These are phyloP conservation scores for Strix uralensis DNA, from an alignment of 2,113 vertebrate species.

Conservation along the genomic window DNA sequence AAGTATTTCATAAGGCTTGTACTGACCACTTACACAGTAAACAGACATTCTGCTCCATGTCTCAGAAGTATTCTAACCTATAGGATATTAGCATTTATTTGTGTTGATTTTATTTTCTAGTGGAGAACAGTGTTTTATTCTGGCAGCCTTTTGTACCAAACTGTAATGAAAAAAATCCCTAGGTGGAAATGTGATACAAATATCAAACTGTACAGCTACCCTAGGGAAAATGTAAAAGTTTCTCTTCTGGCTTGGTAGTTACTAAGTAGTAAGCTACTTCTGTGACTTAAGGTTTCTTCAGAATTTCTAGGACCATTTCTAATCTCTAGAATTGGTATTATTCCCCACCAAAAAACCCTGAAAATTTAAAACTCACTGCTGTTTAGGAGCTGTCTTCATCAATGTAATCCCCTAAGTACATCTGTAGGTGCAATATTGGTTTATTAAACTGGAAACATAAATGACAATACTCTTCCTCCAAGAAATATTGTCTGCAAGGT, in stretches of 20 bases:
- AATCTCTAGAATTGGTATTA: not conserved
- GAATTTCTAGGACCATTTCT: not conserved
- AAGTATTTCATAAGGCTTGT: not conserved
- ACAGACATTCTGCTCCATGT: not conserved
- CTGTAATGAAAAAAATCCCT: not conserved
- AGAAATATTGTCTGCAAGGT: not conserved
- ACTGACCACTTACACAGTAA: not conserved
- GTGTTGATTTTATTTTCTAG: not conserved
- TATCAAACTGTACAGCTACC: not conserved
- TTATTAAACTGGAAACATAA: not conserved
- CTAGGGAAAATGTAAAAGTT: not conserved
- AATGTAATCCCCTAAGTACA: not conserved
- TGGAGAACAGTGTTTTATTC: not conserved
- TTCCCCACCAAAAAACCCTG: fast-evolving
- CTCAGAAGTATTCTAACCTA: not conserved
- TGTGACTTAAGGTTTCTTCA: not conserved
- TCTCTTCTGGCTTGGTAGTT: not conserved
- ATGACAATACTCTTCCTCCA: not conserved
- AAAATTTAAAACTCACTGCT: not conserved
- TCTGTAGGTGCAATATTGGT: not conserved
- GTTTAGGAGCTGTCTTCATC: not conserved
- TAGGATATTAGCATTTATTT: not conserved
- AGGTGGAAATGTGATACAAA: not conserved
- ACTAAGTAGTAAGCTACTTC: not conserved
- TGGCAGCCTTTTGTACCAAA: not conserved